These are phyloP conservation scores for Aspidoscelis tigris DNA, from an alignment of 2,113 vertebrate genomes.

Conservation along the genomic window DNA sequence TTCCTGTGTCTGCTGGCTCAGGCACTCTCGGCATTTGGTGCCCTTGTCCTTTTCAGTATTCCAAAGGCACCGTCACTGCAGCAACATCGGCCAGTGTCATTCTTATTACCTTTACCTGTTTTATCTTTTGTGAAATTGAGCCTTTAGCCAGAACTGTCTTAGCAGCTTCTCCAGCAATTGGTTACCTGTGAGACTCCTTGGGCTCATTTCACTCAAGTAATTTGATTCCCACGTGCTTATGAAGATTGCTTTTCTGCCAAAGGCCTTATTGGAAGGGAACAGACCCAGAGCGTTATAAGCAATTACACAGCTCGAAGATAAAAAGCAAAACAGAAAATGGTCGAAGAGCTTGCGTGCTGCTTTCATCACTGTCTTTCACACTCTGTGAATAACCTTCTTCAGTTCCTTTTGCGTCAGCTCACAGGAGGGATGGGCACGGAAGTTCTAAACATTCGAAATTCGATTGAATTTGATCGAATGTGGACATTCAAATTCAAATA, in stretches of 20 bases:
- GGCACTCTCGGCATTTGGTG: constrained; percentile 31
- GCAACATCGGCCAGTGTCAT: constrained; percentile 68
- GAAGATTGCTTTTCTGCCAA: constrained; percentile 70
- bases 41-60: constrained; percentile 73
- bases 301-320: constrained; percentile 45
- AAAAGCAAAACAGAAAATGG: constrained; percentile 16
- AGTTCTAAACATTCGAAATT: too few relatives aligned
- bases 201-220: constrained; percentile 80
- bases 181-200: constrained; percentile 73
- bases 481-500: too few relatives aligned
- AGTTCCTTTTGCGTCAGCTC: neutral
- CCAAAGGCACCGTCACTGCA: constrained; percentile 60
- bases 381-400: neutral
- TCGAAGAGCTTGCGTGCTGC: constrained; percentile 3
- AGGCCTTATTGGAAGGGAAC: constrained; percentile 23
- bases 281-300: constrained; percentile 23
- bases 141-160: constrained; percentile 75
- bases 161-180: constrained; percentile 75
- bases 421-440: too few relatives aligned
- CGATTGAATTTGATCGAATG: too few relatives aligned
- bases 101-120: constrained; percentile 78
- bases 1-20: neutral
- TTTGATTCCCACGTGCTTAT: constrained; percentile 75
- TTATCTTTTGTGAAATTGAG: constrained; percentile 82
- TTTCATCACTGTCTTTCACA: constrained; percentile 37